Conservation (phyloP, 2,888 invertebrate genomes). For the Cantharis lateralis region DNA sequence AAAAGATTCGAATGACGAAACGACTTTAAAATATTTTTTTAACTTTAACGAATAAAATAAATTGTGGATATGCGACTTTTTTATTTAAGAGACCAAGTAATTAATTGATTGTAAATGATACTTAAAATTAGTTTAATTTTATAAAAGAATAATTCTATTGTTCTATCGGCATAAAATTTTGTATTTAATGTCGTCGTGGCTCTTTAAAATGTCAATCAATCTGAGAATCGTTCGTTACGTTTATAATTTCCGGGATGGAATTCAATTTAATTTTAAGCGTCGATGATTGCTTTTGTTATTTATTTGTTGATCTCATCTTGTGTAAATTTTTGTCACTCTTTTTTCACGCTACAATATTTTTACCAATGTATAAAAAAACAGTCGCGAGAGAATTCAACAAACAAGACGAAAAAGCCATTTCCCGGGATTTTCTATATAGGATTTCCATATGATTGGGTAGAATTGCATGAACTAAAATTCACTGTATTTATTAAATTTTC, state of each 20-base stretch:
- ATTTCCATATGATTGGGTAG: too few relatives aligned
- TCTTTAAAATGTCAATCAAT: slow-evolving; percentile 3
- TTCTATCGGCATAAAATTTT: background rate
- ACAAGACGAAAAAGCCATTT: too few relatives aligned
- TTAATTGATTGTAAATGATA: background rate
- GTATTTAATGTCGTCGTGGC: background rate
- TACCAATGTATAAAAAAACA: too few relatives aligned
- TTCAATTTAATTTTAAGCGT: background rate
- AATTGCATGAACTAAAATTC: too few relatives aligned
- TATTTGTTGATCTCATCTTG: background rate
- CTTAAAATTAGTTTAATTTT: background rate
- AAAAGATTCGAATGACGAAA: slow-evolving; percentile 8
- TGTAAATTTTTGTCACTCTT: background rate
- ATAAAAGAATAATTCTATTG: background rate
- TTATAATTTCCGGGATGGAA: slow-evolving; percentile 1
- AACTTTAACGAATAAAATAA: background rate
- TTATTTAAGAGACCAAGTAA: background rate
- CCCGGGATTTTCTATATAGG: too few relatives aligned
- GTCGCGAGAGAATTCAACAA: too few relatives aligned
- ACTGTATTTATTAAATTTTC: too few relatives aligned
- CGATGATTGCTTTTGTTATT: background rate
- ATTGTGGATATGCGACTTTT: background rate
- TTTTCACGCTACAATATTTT: background rate
- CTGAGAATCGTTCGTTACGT: background rate
- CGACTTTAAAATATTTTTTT: background rate